These are phyloP conservation scores for Alviniconcha strummeri DNA, from an alignment of 2,888 invertebrate genomes.

Conservation along the genomic window DNA sequence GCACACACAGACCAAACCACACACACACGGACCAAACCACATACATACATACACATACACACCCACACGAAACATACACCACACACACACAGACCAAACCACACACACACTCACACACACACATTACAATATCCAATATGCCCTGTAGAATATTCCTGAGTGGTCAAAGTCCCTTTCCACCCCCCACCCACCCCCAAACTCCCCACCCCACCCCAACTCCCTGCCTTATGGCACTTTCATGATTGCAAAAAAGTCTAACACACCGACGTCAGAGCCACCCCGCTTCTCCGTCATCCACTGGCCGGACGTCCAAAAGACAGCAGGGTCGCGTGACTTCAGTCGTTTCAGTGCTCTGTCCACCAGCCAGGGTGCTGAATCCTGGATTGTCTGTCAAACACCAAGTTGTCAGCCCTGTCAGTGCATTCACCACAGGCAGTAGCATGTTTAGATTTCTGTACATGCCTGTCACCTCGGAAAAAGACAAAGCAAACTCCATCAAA, in stretches of 20 bases:
- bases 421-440: too few species aligned
- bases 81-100: background rate
- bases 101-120: background rate
- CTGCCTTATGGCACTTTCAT: too few species aligned
- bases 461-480: too few species aligned
- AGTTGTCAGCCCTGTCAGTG: too few species aligned
- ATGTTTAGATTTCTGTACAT: too few species aligned
- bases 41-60: background rate
- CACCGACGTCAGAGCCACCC: slow-evolving; percentile 79
- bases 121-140: background rate
- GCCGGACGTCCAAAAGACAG: slow-evolving; percentile 78
- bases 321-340: slow-evolving; percentile 74
- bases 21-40: background rate
- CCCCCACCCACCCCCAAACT: too few species aligned
- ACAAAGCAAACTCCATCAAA: too few species aligned
- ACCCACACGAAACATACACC: too few species aligned
- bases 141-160: too few species aligned
- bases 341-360: slow-evolving; percentile 61
- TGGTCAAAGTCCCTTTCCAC: too few species aligned
- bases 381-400: slow-evolving; percentile 39
- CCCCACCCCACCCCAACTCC: too few species aligned
- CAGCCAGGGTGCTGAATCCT: slow-evolving; percentile 47
- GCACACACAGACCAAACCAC: background rate
- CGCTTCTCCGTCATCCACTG: slow-evolving; percentile 79
- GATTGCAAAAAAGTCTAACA: background rate